These are phyloP conservation scores for Channa striata DNA, from an alignment of 2,797 vertebrate species.

Conservation along the genomic window DNA sequence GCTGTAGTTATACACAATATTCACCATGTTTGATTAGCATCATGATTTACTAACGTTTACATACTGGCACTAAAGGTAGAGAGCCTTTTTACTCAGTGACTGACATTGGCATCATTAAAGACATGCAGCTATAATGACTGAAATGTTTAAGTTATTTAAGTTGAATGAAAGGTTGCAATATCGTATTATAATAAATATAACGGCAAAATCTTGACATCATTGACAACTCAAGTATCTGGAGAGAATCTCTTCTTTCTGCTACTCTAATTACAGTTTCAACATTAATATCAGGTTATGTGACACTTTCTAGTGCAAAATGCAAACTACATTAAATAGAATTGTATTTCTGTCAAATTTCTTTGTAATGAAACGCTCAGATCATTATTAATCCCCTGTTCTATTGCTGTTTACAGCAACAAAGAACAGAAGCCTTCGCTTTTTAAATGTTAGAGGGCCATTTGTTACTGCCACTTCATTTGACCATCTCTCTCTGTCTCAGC, in stretches of 20 bases:
- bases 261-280: neutral
- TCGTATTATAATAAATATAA: no score
- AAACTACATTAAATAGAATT: neutral
- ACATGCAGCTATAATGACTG: no score
- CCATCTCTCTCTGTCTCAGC: conserved; percentile 22
- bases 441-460: conserved; percentile 17
- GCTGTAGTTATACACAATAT: neutral
- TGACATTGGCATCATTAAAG: no score
- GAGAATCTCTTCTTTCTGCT: no score
- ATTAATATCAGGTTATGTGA: neutral
- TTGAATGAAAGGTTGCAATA: no score
- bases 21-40: neutral
- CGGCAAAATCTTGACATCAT: no score
- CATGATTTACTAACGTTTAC: no score
- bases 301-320: neutral
- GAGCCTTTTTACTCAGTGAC: neutral
- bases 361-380: conserved; percentile 1
- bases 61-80: neutral
- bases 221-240: neutral
- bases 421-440: conserved; percentile 10
- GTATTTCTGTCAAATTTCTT: neutral
- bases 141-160: no score
- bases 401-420: conserved; percentile 16
- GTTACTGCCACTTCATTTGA: conserved; percentile 36
- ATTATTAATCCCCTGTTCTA: neutral